Evolutionary conservation across 1,140 invertebrate species (phyloP), one percentile per base, ranked within the genome.

Genomic region (Tribolium castaneum): DNA sequence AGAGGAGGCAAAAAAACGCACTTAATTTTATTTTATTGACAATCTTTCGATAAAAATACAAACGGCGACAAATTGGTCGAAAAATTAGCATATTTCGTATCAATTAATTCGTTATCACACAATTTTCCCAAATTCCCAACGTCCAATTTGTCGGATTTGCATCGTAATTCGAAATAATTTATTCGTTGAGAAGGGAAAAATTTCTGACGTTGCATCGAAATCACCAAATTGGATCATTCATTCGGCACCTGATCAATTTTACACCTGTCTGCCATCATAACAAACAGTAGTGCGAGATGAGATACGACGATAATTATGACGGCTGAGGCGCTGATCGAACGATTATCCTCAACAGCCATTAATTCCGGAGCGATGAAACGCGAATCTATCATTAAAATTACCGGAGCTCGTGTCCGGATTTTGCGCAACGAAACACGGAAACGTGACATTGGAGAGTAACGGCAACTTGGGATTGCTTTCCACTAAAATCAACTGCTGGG

Each of bases 141-240:
- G 16, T 59, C 19, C 22, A 45, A 35, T 14, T 66, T 14, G 30
- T 35, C 30, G n/a, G 45, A 66, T 66, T 66, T 66, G 59, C 59
- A 66, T 66, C 35, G 59, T 66, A 66, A 66, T 12, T 66, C 25
- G 59, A 66, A 66, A 66, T 66, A 66, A 66, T 66, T 66, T 66
- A 66, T 66, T 66, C 59, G 1, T 12, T 66, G 54, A 59, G 30
- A 22, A 10, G 2, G 12, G 22, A 56, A 62, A 62, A 66, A 66
- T 35, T 66, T 66, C 6, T 30, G 13, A 22, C 19, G 10, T 30
- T 9, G 56, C 52, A 6, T 56, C 12, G 56, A 62, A 30, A 62
- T 12, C 39, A 12, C 30, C 54, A 59, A 66, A 66, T 66, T 66
- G 59, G 59, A 66, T 66, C 59, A 66, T 66, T 66, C 16, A 19